Evolutionary conservation across 2,888 invertebrate genomes (phyloP).

Genomic region (Pandemis cinnamomeana): DNA sequence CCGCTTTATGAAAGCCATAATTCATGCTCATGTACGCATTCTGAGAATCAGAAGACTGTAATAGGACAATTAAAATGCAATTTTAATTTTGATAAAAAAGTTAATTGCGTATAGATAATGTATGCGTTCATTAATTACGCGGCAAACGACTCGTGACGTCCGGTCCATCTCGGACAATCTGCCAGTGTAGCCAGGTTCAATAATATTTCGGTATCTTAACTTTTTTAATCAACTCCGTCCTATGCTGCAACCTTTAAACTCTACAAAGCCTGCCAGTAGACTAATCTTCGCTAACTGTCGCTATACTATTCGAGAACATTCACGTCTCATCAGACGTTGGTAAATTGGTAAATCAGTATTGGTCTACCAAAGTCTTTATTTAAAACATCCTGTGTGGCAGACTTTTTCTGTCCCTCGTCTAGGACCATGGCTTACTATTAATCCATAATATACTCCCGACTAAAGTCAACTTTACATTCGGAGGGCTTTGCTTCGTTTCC

Average conservation of each 20-base stretch:
- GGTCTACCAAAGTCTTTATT: too few species aligned
- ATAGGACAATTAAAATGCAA: slow-evolving; percentile 34
- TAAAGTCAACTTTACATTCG: background rate
- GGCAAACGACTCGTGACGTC: slow-evolving; percentile 31
- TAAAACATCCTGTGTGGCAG: too few species aligned
- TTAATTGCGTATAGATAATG: slow-evolving; percentile 24
- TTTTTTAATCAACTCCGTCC: background rate
- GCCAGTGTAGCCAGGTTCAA: slow-evolving; percentile 1
- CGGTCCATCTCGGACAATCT: slow-evolving; percentile 7
- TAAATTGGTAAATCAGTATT: too few species aligned
- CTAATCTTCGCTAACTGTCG: too few species aligned
- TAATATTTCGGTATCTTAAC: background rate
- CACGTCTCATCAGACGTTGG: too few species aligned
- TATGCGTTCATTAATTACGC: slow-evolving; percentile 32
- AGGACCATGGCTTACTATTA: background rate
- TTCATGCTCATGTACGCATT: slow-evolving; percentile 4
- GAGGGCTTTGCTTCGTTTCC: background rate
- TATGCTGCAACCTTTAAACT: too few species aligned
- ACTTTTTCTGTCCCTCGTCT: too few species aligned
- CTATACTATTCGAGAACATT: too few species aligned
- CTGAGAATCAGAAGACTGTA: slow-evolving; percentile 16
- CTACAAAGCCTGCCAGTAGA: too few species aligned
- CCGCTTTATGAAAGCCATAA: background rate
- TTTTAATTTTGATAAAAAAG: slow-evolving; percentile 37
- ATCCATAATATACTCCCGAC: background rate